phyloP scores from a whole-genome alignment of 2,797 vertebrate genomes.

The Lutjanus argentimaculatus region DNA sequence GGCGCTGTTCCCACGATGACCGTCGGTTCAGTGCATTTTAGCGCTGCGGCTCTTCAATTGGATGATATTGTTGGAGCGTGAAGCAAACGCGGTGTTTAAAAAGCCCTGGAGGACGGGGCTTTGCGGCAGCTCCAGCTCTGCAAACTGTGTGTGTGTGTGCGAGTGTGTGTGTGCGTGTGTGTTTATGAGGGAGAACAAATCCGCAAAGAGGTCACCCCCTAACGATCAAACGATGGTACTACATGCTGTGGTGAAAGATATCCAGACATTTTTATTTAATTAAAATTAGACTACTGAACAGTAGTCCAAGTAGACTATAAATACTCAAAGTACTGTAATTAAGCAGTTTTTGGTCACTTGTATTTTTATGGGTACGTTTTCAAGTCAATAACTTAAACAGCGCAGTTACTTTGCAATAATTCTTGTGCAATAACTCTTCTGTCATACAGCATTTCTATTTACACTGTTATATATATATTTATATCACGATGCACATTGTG shows the following conservation, averaged over 20 bases:
- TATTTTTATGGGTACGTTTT: too few species aligned
- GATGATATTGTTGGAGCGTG: conserved; percentile 61
- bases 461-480: too few species aligned
- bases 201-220: conserved; percentile 70
- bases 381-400: too few species aligned
- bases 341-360: too few species aligned
- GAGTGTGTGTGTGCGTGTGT: conserved; percentile 6
- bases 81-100: conserved; percentile 66
- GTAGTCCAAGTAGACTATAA: too few species aligned
- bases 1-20: conserved; percentile 36
- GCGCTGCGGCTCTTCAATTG: conserved; percentile 41
- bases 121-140: conserved; percentile 73
- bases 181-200: conserved; percentile 25
- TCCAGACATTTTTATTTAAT: neutral
- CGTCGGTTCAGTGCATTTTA: conserved; percentile 26
- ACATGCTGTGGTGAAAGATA: conserved; percentile 24
- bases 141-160: neutral
- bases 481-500: too few species aligned
- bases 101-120: conserved; percentile 76
- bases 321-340: too few species aligned
- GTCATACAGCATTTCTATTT: too few species aligned
- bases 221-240: conserved; percentile 40
- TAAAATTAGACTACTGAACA: too few species aligned
- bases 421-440: too few species aligned
- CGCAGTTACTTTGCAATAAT: too few species aligned